A percentile compares a stretch with the other conserved stretches of the same genome.
phyloP scores from a whole-genome alignment of 2,888 invertebrate species.

The Cylloceria caligata region DNA sequence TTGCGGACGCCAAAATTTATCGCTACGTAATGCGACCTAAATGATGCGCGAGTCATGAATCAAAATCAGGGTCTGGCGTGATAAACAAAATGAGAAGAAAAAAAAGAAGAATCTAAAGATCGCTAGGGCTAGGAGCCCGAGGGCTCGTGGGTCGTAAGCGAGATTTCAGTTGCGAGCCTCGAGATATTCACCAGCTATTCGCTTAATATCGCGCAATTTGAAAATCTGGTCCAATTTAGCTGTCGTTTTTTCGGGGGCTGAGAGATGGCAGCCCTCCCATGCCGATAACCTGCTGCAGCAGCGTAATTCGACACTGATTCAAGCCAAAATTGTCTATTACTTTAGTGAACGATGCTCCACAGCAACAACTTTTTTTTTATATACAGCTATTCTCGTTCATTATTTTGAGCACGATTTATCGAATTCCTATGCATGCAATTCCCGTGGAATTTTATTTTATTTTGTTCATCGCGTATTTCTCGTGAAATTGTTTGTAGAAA shows the following conservation, averaged over 20 bases:
- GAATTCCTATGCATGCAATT: constrained; percentile 44
- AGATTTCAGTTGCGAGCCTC: constrained; percentile 25
- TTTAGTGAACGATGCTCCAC: not conserved
- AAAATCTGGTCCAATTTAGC: constrained; percentile 69
- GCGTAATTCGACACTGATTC: constrained; percentile 56
- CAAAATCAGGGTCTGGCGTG: constrained; percentile 72
- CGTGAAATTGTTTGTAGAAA: constrained; percentile 53
- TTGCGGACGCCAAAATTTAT: constrained; percentile 75
- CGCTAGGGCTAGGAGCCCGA: constrained; percentile 8
- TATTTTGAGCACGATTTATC: constrained; percentile 55
- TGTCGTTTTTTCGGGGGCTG: constrained; percentile 58
- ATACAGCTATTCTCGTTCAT: constrained; percentile 23
- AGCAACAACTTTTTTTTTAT: constrained; percentile 23
- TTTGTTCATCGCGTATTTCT: constrained; percentile 23
- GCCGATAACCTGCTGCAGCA: constrained; percentile 15
- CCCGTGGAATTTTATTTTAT: not conserved
- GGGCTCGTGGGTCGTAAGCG: constrained; percentile 20
- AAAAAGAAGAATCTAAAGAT: constrained; percentile 22
- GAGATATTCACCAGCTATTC: constrained; percentile 40
- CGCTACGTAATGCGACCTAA: constrained; percentile 75
- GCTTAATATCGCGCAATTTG: constrained; percentile 68
- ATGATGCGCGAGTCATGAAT: constrained; percentile 76
- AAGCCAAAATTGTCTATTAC: constrained; percentile 37
- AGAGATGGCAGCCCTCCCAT: constrained; percentile 50
- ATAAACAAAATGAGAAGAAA: constrained; percentile 58